Percentiles rank a stretch among this genome's conserved stretches.
Conservation (phyloP, 2,113 vertebrate genomes). For the Ivindomyrus marchei region DNA sequence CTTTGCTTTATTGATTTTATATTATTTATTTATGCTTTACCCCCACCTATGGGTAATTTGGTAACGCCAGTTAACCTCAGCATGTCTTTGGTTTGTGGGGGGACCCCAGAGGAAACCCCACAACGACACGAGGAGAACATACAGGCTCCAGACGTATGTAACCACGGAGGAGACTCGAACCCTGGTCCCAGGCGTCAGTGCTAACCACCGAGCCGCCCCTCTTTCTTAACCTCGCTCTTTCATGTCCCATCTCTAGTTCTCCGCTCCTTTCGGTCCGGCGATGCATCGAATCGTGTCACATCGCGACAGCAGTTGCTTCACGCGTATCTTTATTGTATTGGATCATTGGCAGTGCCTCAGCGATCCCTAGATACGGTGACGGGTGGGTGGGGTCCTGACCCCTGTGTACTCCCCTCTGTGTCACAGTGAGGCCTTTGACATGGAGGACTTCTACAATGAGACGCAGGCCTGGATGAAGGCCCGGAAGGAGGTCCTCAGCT, state of each 20-base stretch:
- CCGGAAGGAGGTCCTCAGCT: conserved; percentile 51
- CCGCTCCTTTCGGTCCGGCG: neutral
- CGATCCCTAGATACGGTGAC: neutral
- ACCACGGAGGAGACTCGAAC: neutral
- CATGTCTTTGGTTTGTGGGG: too few species aligned
- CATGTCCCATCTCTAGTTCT: neutral
- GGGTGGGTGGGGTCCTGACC: neutral
- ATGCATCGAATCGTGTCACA: neutral
- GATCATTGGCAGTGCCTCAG: neutral
- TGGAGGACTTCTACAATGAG: conserved; percentile 69
- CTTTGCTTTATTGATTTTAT: neutral
- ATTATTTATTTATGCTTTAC: neutral
- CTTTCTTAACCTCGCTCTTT: neutral
- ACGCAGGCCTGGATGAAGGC: conserved; percentile 49
- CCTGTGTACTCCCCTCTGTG: neutral
- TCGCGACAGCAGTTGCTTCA: neutral
- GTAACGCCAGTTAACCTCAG: neutral
- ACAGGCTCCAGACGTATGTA: neutral
- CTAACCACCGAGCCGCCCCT: neutral
- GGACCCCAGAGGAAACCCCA: too few species aligned
- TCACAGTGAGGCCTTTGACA: conserved; percentile 74
- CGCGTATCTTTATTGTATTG: too few species aligned
- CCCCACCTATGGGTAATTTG: neutral
- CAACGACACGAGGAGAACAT: too few species aligned
- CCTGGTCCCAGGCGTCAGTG: neutral